phyloP scores from a whole-genome alignment of 2,113 vertebrate species.

The Phodopus roborovskii region DNA sequence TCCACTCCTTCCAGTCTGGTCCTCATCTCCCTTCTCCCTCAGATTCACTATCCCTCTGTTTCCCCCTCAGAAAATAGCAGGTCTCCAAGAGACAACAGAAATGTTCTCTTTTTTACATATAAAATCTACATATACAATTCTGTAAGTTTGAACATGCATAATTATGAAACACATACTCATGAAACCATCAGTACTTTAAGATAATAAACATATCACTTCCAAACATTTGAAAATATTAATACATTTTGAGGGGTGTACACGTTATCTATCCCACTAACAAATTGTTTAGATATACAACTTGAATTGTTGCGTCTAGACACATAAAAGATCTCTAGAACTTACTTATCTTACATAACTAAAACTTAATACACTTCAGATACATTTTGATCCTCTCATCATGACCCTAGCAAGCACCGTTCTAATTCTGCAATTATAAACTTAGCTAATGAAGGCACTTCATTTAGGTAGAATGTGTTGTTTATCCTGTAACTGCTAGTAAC shows the following conservation, averaged over 20 bases:
- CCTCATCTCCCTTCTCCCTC: accelerated
- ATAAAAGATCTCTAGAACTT: background rate
- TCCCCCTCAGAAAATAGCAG: background rate
- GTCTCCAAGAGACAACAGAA: background rate
- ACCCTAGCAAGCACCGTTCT: background rate
- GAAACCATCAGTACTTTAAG: background rate
- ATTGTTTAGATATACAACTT: background rate
- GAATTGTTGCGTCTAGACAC: background rate
- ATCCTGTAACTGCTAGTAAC: background rate
- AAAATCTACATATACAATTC: background rate
- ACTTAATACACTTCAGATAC: background rate
- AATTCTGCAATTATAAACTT: background rate
- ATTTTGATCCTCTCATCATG: background rate
- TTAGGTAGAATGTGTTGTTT: background rate
- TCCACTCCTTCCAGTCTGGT: background rate
- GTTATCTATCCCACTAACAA: background rate
- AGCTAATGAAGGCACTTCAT: background rate
- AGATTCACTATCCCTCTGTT: background rate
- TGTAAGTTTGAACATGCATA: background rate
- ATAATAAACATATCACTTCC: background rate
- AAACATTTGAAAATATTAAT: background rate
- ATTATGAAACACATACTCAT: background rate
- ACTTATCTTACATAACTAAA: background rate
- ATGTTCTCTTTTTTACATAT: background rate
- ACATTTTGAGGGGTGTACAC: background rate